Percentiles rank a stretch among this genome's conserved stretches.
phyloP scores from a whole-genome alignment of 2,113 vertebrate genomes.

The Neodontobutis hainanensis region DNA sequence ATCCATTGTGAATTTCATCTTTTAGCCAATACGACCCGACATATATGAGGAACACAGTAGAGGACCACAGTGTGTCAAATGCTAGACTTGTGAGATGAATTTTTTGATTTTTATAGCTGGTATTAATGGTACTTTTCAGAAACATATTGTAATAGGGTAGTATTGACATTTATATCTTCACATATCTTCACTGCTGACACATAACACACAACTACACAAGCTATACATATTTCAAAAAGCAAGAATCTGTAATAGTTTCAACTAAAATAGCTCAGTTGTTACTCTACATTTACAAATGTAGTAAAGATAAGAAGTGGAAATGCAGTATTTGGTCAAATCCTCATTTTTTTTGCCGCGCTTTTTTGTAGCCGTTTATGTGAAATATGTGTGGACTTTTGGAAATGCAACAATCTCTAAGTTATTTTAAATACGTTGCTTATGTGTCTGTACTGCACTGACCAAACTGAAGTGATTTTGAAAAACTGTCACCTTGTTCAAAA shows the following conservation, averaged over 20 bases:
- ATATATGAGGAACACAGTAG: slow-evolving; percentile 28
- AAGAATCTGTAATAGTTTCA: slow-evolving; percentile 26
- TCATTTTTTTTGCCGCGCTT: slow-evolving; percentile 27
- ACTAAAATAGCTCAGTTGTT: slow-evolving; percentile 26
- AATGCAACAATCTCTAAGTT: slow-evolving; percentile 29
- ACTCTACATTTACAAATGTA: slow-evolving; percentile 9
- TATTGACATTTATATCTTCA: slow-evolving; percentile 45
- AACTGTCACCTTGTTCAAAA: slow-evolving; percentile 35
- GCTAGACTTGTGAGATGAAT: slow-evolving; percentile 17
- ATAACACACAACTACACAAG: slow-evolving; percentile 23
- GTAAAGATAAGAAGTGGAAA: slow-evolving; percentile 5
- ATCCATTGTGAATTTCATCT: slow-evolving; percentile 35
- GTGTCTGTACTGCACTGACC: slow-evolving; percentile 57
- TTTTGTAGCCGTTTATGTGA: slow-evolving; percentile 40
- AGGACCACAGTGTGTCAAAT: slow-evolving; percentile 41
- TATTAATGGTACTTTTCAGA: slow-evolving; percentile 39
- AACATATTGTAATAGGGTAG: slow-evolving; percentile 40
- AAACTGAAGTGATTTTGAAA: slow-evolving; percentile 46
- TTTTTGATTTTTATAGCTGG: slow-evolving; percentile 44
- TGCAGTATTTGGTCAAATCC: slow-evolving; percentile 30
- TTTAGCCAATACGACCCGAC: slow-evolving; percentile 28
- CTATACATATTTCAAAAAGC: slow-evolving; percentile 5
- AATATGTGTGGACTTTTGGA: slow-evolving; percentile 35
- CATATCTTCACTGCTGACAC: slow-evolving; percentile 37
- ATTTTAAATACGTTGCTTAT: slow-evolving; percentile 35